Percentiles rank a stretch among this genome's conserved stretches.
Conservation (phyloP, 2,797 vertebrate genomes). For the Capromys pilorides region DNA sequence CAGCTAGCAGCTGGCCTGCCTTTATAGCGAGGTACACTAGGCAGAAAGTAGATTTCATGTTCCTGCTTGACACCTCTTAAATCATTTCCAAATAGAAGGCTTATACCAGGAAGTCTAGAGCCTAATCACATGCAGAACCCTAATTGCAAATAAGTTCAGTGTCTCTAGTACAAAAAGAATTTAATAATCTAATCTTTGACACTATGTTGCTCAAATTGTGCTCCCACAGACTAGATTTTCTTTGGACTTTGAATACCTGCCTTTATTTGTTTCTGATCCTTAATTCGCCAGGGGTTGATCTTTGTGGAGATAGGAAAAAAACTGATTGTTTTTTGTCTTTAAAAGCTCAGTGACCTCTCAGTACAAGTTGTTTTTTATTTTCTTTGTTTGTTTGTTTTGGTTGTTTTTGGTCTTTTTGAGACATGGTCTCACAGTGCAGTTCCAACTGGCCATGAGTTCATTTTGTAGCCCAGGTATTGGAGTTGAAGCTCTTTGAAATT, state of each 20-base stretch:
- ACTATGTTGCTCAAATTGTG: neutral
- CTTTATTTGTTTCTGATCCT: neutral
- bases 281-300: neutral
- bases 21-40: neutral
- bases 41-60: neutral
- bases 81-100: neutral
- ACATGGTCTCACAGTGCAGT: too few relatives aligned
- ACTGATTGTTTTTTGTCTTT: slow-evolving; percentile 28
- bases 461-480: neutral
- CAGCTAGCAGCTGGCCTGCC: neutral
- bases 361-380: neutral
- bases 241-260: neutral
- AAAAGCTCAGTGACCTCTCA: neutral
- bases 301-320: neutral
- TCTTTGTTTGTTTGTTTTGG: too few relatives aligned
- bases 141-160: neutral
- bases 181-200: slow-evolving; percentile 19
- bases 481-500: slow-evolving; percentile 32
- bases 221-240: slow-evolving; percentile 9
- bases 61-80: neutral
- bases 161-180: neutral
- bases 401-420: too few relatives aligned
- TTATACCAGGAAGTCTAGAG: neutral
- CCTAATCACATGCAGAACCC: neutral
- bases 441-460: too few relatives aligned